These are phyloP conservation scores for Uloborus plumipes DNA, from an alignment of 2,888 invertebrate species.

Conservation along the genomic window DNA sequence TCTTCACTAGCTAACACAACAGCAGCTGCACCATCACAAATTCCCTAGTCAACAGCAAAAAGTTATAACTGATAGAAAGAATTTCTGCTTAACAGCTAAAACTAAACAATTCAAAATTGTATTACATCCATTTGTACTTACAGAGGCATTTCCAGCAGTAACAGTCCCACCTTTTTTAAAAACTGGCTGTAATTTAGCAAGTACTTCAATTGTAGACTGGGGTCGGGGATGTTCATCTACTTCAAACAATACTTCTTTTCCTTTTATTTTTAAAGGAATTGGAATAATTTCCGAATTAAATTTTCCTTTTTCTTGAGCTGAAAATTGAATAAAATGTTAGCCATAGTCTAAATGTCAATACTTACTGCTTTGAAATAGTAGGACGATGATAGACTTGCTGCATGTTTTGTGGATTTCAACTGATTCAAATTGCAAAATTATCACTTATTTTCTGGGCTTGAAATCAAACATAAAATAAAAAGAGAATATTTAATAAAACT, in stretches of 20 bases:
- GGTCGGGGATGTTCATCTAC: conserved; percentile 95
- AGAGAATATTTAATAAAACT: too few relatives aligned
- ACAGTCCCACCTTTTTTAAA: conserved; percentile 96
- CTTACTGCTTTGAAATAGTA: too few relatives aligned
- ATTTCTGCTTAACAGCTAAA: neutral
- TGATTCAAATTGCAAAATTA: too few relatives aligned
- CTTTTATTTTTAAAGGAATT: conserved; percentile 83
- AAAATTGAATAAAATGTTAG: neutral
- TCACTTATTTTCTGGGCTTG: too few relatives aligned
- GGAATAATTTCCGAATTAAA: conserved; percentile 93
- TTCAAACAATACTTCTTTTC: conserved; percentile 81
- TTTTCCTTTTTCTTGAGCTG: conserved; percentile 87
- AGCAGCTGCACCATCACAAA: conserved; percentile 97
- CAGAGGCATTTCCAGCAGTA: conserved; percentile 94
- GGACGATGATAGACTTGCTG: too few relatives aligned
- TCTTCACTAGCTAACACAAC: conserved; percentile 92
- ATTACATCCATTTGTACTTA: conserved; percentile 73
- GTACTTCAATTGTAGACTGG: conserved; percentile 85
- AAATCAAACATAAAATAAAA: too few relatives aligned
- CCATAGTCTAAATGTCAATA: too few relatives aligned
- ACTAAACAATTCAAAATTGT: neutral
- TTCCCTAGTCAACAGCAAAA: conserved; percentile 78
- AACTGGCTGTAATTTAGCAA: conserved; percentile 87
- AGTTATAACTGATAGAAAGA: neutral
- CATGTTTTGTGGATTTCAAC: too few relatives aligned